Evolutionary conservation across 1,140 invertebrate species (phyloP).

Genomic region (Cydia fagiglandana): DNA sequence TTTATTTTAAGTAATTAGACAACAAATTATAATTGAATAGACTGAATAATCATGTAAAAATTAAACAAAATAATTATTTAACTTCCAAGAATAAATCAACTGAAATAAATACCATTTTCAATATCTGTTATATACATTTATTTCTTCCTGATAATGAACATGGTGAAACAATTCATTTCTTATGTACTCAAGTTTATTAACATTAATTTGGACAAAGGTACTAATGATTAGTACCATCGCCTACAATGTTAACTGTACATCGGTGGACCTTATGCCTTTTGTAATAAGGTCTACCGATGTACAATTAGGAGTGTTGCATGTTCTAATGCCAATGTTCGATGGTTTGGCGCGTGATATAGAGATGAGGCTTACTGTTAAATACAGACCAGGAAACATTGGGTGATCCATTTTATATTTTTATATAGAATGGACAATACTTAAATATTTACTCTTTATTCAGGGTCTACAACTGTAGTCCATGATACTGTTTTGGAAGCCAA

Average conservation of each 20-base stretch:
- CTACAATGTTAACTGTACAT: too few species aligned
- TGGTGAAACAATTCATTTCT: too few species aligned
- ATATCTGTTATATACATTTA: not conserved
- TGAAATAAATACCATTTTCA: slow-evolving; percentile 26
- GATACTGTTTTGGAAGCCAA: not conserved
- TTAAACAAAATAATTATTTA: not conserved
- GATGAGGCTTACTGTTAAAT: too few species aligned
- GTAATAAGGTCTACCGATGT: too few species aligned
- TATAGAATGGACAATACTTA: not conserved
- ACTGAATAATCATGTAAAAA: slow-evolving; percentile 32
- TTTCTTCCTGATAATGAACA: not conserved
- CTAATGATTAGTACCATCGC: not conserved
- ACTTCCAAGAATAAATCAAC: not conserved
- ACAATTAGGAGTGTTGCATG: too few species aligned
- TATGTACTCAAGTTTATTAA: not conserved
- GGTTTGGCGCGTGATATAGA: too few species aligned
- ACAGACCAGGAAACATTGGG: too few species aligned
- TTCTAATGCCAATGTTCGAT: too few species aligned
- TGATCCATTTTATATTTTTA: not conserved
- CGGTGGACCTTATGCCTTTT: too few species aligned
- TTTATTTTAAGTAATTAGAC: slow-evolving; percentile 29
- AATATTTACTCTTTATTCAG: not conserved
- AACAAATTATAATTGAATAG: slow-evolving; percentile 19
- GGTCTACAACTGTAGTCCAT: slow-evolving; percentile 1
- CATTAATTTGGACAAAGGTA: not conserved